These are phyloP conservation scores for Hyppa rectilinea DNA, from an alignment of 2,888 invertebrate species.

Conservation along the genomic window DNA sequence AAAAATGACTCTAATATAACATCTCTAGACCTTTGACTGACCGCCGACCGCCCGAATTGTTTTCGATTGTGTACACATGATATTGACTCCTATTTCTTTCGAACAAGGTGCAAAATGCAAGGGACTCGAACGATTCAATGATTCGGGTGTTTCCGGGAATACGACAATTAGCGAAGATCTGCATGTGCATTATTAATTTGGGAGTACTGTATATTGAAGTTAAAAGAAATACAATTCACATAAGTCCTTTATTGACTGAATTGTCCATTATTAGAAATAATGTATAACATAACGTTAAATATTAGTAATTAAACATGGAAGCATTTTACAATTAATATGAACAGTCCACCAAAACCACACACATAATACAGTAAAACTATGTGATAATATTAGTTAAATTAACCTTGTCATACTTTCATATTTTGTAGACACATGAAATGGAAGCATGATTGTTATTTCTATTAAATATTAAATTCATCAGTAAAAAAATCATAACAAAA, in stretches of 20 bases:
- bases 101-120: too few species aligned
- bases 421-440: constrained; percentile 1
- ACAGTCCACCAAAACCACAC: constrained; percentile 31
- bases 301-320: constrained; percentile 37
- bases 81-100: too few species aligned
- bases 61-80: too few species aligned
- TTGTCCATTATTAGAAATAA: constrained; percentile 34
- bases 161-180: too few species aligned
- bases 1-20: too few species aligned
- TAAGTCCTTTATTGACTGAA: constrained; percentile 45
- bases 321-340: constrained; percentile 34
- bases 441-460: constrained; percentile 17
- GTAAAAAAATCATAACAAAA: constrained; percentile 14
- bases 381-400: constrained; percentile 11
- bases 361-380: constrained; percentile 23
- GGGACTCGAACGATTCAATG: too few species aligned
- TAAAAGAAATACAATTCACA: constrained; percentile 9
- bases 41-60: too few species aligned
- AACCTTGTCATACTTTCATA: constrained; percentile 11
- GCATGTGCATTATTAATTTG: too few species aligned
- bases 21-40: too few species aligned
- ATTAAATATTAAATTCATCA: constrained; percentile 8
- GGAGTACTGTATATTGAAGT: not conserved
- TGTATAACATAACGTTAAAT: constrained; percentile 40
- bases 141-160: too few species aligned